A percentile compares a stretch with the other conserved stretches of the same genome.
Evolutionary conservation across 2,113 vertebrate genomes (phyloP).

Genomic region (Carassius carassius): DNA sequence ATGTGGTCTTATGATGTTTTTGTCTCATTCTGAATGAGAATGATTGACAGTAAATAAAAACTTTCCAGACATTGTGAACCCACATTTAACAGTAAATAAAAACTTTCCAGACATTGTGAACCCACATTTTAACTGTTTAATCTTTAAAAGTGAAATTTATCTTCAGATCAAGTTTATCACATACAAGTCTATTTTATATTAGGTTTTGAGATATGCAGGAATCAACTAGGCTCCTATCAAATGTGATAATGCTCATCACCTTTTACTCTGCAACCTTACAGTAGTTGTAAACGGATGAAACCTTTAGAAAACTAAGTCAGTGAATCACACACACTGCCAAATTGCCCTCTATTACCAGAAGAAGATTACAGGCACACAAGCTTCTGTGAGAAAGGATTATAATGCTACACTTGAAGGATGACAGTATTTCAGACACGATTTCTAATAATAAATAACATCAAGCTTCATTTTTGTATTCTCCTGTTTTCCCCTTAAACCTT

Average conservation of each 20-base stretch:
- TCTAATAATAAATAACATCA: conserved; percentile 2
- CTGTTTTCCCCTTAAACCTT: background rate
- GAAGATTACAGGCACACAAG: conserved; percentile 10
- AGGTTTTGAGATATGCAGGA: conserved; percentile 58
- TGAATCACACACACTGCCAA: conserved; percentile 67
- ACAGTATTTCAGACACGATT: background rate
- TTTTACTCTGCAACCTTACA: conserved; percentile 68
- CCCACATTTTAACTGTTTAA: conserved; percentile 13
- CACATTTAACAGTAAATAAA: conserved; percentile 30
- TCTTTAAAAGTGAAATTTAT: conserved; percentile 3
- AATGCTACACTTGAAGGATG: background rate
- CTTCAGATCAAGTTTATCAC: background rate
- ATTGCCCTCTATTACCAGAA: conserved; percentile 52
- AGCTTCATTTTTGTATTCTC: background rate
- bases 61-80: conserved; percentile 1
- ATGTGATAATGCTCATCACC: conserved; percentile 70
- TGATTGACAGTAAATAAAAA: conserved; percentile 37
- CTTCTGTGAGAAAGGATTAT: background rate
- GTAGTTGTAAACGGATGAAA: conserved; percentile 73
- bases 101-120: conserved; percentile 5
- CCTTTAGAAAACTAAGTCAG: conserved; percentile 64
- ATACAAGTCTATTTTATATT: background rate
- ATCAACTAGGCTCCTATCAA: conserved; percentile 64
- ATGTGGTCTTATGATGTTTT: conserved; percentile 17
- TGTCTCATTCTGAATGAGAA: conserved; percentile 10